Percentiles rank a stretch among this genome's conserved stretches.
These are phyloP conservation scores for Lithophane ornitopus DNA, from an alignment of 2,888 invertebrate genomes.

Conservation along the genomic window DNA sequence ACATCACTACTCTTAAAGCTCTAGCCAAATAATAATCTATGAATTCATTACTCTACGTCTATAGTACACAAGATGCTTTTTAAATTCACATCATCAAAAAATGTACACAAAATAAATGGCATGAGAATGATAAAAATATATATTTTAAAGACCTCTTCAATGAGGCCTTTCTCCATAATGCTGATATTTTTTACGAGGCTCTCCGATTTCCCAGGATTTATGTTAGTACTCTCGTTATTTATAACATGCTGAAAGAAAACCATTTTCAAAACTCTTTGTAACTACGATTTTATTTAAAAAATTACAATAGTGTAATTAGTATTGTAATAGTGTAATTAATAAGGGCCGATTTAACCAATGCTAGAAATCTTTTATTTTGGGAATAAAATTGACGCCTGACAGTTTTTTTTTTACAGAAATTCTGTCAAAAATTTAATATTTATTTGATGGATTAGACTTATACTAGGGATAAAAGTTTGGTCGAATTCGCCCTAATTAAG, in stretches of 20 bases:
- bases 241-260: slow-evolving; percentile 76
- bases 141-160: slow-evolving; percentile 80
- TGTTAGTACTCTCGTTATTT: slow-evolving; percentile 64
- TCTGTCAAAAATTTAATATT: too few species aligned
- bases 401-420: too few species aligned
- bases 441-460: too few species aligned
- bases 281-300: not conserved
- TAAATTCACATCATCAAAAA: not conserved
- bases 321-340: too few species aligned
- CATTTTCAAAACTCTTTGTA: slow-evolving; percentile 4
- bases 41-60: not conserved
- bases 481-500: too few species aligned
- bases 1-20: not conserved
- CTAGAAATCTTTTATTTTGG: too few species aligned
- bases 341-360: too few species aligned
- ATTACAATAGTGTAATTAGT: too few species aligned
- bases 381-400: too few species aligned
- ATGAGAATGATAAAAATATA: not conserved
- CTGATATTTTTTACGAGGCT: slow-evolving; percentile 77
- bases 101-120: not conserved
- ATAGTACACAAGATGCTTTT: not conserved
- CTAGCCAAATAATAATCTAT: not conserved
- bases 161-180: slow-evolving; percentile 77
- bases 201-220: slow-evolving; percentile 70
- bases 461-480: too few species aligned